These are phyloP conservation scores for Sander lucioperca DNA, from an alignment of 2,113 vertebrate genomes.

Conservation along the genomic window DNA sequence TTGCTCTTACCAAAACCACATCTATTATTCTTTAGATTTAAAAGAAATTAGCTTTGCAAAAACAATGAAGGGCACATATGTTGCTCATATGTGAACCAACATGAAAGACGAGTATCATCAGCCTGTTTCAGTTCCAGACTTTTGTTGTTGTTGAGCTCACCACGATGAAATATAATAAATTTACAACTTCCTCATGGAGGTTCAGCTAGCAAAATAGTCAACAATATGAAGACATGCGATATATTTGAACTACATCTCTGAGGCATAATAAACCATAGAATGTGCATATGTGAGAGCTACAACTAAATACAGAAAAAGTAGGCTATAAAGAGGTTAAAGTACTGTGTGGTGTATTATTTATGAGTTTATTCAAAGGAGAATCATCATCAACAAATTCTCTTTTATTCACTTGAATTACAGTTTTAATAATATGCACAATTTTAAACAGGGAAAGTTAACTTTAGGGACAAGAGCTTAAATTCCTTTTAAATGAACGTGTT, in stretches of 20 bases:
- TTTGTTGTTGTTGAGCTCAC: constrained; percentile 16
- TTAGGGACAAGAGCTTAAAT: background rate
- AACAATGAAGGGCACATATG: constrained; percentile 14
- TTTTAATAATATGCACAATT: background rate
- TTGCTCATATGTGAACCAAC: constrained; percentile 26
- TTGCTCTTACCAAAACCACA: background rate
- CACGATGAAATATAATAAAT: constrained; percentile 9
- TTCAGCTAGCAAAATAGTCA: constrained; percentile 19
- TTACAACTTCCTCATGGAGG: constrained; percentile 13
- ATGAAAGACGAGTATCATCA: constrained; percentile 1
- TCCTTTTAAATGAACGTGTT: background rate
- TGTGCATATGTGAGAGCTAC: background rate
- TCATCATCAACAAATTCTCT: background rate
- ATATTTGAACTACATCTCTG: background rate
- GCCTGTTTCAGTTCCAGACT: constrained; percentile 35
- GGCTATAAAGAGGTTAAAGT: background rate
- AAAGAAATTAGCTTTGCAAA: background rate
- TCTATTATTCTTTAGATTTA: background rate
- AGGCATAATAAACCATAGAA: background rate
- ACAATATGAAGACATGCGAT: background rate
- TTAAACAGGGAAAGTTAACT: background rate
- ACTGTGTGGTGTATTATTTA: background rate
- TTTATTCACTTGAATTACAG: background rate
- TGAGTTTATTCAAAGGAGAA: background rate
- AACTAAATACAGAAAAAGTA: background rate